These are phyloP conservation scores for Orchestes rusci DNA, from an alignment of 2,888 invertebrate genomes.

Conservation along the genomic window DNA sequence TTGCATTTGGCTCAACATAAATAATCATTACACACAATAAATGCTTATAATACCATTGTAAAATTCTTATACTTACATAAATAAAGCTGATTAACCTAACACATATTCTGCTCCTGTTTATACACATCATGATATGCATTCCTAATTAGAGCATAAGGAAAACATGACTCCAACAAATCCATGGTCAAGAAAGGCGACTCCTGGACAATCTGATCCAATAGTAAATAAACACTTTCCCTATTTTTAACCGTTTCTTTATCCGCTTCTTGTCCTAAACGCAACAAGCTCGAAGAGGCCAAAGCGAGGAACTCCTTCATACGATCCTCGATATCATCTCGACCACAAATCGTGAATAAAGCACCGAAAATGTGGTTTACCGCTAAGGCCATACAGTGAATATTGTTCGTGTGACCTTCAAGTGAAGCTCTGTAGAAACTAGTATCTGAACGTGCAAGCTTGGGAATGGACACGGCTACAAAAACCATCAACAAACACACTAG, in stretches of 20 bases:
- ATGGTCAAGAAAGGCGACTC: conserved; percentile 97
- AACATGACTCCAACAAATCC: conserved; percentile 98
- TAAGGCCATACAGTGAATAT: conserved; percentile 96
- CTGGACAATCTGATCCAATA: conserved; percentile 95
- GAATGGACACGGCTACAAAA: conserved; percentile 96
- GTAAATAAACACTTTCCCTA: conserved; percentile 92
- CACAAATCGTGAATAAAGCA: conserved; percentile 92
- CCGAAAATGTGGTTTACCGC: conserved; percentile 95
- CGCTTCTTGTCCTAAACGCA: conserved; percentile 90
- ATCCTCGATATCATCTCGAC: conserved; percentile 93
- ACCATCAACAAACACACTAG: conserved; percentile 96
- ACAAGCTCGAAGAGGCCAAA: conserved; percentile 89
- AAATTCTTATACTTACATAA: not conserved
- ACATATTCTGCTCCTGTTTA: conserved; percentile 71
- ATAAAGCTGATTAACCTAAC: too few species aligned
- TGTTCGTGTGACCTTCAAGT: conserved; percentile 93
- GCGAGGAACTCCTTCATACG: conserved; percentile 94
- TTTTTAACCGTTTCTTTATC: conserved; percentile 91
- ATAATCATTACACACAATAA: too few species aligned
- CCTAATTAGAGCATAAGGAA: conserved; percentile 94
- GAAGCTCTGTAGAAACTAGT: conserved; percentile 83
- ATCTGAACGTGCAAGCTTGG: conserved; percentile 86
- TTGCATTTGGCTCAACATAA: too few species aligned
- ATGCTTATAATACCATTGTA: not conserved
- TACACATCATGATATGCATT: conserved; percentile 97